Evolutionary conservation across 2,888 invertebrate genomes (phyloP).

Genomic region (Anthrax anthrax): DNA sequence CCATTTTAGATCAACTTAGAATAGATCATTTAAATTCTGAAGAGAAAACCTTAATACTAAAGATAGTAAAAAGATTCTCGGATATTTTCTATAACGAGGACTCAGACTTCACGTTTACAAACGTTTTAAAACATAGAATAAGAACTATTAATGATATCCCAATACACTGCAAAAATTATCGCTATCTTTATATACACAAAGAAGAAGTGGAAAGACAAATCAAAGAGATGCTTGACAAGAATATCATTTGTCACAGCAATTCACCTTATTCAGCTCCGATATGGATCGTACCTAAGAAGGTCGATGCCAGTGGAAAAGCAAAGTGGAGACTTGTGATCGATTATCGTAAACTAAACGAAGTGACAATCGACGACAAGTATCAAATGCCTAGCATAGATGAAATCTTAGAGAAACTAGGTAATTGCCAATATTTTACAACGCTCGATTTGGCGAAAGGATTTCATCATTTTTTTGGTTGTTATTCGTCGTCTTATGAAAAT

Average conservation of each 20-base stretch:
- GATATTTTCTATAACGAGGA: not conserved
- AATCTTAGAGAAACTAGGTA: conserved; percentile 11
- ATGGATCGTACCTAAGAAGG: not conserved
- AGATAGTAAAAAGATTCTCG: no score
- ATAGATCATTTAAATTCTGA: not conserved
- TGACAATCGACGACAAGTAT: conserved; percentile 8
- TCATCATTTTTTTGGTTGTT: conserved; percentile 1
- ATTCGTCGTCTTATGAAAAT: no score
- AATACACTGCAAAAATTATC: not conserved
- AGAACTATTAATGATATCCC: not conserved
- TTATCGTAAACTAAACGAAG: conserved; percentile 13
- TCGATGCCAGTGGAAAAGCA: not conserved
- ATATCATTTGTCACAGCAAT: not conserved
- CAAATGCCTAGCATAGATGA: conserved; percentile 9
- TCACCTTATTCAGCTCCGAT: not conserved
- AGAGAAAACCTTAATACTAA: not conserved
- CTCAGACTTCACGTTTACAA: not conserved
- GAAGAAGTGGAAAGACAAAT: not conserved
- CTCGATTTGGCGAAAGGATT: conserved; percentile 12
- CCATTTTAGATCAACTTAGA: no score
- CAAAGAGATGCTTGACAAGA: not conserved
- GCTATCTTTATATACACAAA: not conserved
- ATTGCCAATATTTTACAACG: conserved; percentile 9
- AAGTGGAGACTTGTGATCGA: not conserved
- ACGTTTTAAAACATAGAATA: not conserved